These are phyloP conservation scores for Agrypnia vestita DNA, from an alignment of 1,140 invertebrate species.

Conservation along the genomic window DNA sequence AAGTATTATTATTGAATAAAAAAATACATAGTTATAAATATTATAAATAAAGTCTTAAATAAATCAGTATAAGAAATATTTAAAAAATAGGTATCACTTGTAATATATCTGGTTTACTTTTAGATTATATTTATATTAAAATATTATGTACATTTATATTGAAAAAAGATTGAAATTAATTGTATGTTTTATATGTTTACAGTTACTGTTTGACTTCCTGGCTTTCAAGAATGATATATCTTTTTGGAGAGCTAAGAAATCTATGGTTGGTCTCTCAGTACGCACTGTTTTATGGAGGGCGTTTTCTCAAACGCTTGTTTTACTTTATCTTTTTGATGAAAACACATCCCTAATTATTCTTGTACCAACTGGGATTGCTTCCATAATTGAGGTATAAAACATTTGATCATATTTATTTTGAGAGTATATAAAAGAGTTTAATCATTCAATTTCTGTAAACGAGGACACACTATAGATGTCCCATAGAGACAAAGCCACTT, in stretches of 20 bases:
- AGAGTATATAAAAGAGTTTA: not conserved
- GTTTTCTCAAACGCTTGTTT: conserved; percentile 94
- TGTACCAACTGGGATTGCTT: conserved; percentile 88
- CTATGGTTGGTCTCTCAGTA: conserved; percentile 91
- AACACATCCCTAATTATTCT: conserved; percentile 93
- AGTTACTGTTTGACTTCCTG: conserved; percentile 96
- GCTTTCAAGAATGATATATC: conserved; percentile 98
- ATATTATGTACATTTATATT: too few relatives aligned
- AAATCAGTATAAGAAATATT: too few relatives aligned
- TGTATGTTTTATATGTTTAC: conserved; percentile 64
- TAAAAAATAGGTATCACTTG: too few relatives aligned
- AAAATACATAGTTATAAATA: too few relatives aligned
- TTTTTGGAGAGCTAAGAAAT: conserved; percentile 91
- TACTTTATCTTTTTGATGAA: conserved; percentile 94
- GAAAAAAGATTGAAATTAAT: not conserved
- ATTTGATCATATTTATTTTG: not conserved
- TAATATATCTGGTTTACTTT: not conserved
- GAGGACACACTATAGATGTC: too few relatives aligned
- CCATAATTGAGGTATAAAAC: conserved; percentile 85
- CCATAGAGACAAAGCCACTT: too few relatives aligned
- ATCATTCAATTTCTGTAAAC: not conserved
- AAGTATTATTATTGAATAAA: too few relatives aligned
- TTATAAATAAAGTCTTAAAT: too few relatives aligned
- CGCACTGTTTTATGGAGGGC: conserved; percentile 93
- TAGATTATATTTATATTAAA: not conserved